phyloP scores from a whole-genome alignment of 1,140 invertebrate genomes.

The Drosophila kepulauana region DNA sequence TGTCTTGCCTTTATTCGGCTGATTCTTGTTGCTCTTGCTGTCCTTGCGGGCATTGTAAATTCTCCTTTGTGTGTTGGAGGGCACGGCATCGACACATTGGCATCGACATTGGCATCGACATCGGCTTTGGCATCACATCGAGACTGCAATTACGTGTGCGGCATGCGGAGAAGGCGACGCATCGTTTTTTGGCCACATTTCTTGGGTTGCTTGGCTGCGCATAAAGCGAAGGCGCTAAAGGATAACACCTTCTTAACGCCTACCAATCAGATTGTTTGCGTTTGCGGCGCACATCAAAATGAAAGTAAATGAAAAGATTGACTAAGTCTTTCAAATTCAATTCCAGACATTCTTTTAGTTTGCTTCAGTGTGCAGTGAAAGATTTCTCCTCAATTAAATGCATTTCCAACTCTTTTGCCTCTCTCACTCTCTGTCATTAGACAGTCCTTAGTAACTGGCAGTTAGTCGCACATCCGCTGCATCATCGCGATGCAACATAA shows the following conservation, averaged over 20 bases:
- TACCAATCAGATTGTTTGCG: conserved; percentile 59
- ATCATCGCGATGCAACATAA: conserved; percentile 49
- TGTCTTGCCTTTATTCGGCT: conserved; percentile 27
- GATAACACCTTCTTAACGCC: conserved; percentile 84
- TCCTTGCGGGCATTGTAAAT: conserved; percentile 77
- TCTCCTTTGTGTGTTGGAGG: conserved; percentile 60
- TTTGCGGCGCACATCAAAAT: conserved; percentile 44
- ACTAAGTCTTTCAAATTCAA: conserved; percentile 49
- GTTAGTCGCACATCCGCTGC: conserved; percentile 5
- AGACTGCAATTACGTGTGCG: conserved; percentile 65
- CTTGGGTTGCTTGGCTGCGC: conserved; percentile 41
- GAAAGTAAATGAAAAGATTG: conserved; percentile 34
- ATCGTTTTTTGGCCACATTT: conserved; percentile 38
- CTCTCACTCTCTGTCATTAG: background rate
- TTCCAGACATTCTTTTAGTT: background rate
- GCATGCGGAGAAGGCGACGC: conserved; percentile 41
- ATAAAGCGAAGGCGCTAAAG: conserved; percentile 83
- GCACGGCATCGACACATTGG: conserved; percentile 12
- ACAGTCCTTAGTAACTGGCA: conserved; percentile 14
- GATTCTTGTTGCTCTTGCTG: conserved; percentile 25
- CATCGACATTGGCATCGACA: background rate
- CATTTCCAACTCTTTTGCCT: background rate
- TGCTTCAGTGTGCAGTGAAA: background rate
- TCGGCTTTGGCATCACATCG: conserved; percentile 9
- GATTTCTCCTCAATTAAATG: background rate